Percentiles rank a stretch among this genome's conserved stretches.
These are phyloP conservation scores for Atlantisia rogersi DNA, from an alignment of 2,113 vertebrate genomes.

Conservation along the genomic window DNA sequence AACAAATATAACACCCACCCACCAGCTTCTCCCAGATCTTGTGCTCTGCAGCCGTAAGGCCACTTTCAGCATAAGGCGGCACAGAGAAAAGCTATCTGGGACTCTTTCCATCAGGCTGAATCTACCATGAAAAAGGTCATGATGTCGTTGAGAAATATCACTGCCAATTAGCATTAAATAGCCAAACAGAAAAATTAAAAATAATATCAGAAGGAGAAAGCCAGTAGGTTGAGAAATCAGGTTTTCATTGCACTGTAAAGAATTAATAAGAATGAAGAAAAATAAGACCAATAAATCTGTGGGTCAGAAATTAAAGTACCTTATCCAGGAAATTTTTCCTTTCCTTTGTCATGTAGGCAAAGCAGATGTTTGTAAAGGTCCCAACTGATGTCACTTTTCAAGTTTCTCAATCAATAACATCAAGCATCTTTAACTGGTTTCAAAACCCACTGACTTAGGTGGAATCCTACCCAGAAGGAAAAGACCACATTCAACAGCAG, in stretches of 20 bases:
- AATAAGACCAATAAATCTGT: not conserved
- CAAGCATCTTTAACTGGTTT: not conserved
- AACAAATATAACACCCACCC: not conserved
- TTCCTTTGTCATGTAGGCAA: not conserved
- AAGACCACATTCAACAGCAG: not conserved
- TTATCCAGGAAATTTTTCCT: not conserved
- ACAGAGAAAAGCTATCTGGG: not conserved
- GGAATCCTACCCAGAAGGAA: not conserved
- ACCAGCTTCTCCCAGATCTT: not conserved
- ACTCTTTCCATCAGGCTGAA: not conserved
- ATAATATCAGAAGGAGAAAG: not conserved
- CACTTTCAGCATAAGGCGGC: not conserved
- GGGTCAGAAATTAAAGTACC: not conserved
- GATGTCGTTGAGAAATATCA: not conserved
- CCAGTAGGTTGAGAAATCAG: not conserved
- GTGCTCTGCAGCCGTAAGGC: not conserved
- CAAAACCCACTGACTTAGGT: not conserved
- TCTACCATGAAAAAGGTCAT: not conserved
- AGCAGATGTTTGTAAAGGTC: not conserved
- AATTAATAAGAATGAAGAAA: rapidly evolving
- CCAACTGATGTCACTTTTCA: not conserved
- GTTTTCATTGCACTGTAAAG: not conserved
- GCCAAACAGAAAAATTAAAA: not conserved
- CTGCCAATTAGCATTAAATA: not conserved
- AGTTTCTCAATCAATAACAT: not conserved